Base-by-base conservation (phyloP, 2,113 vertebrate genomes). In the Ploceus nigricollis region DNA sequence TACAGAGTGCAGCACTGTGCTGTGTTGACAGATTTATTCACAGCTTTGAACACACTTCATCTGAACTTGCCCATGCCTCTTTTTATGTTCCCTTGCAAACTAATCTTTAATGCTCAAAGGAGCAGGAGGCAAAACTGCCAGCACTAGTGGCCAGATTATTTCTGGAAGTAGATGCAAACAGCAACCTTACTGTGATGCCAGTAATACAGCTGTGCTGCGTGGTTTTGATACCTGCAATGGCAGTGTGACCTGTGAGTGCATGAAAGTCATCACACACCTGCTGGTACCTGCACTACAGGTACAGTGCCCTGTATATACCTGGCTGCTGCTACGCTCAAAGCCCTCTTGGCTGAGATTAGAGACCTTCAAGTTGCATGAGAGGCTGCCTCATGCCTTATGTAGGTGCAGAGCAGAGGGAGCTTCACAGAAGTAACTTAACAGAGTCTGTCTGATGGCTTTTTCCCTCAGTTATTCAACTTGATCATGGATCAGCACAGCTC, bases 1-100 rank as follows among this genome's bases (percentile, higher is more conserved):
- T 72, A 30, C 44, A 42, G 78, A 93, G 85, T 44, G 47, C 80
- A 70, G 42, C 39, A 28, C 65, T 56, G 40, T 64, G 28, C 39
- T 54, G 31, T 56, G 31, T 60, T 93, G 92, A 68, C 70, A 91
- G 92, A 85, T 97, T 91, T 94, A 90, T 87, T 88, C 85, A 69
- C 63, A 85, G 37, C 53, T 97, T 91, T 79, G 60, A 94, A 87
- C 44, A 93, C 78, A 28, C 58, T 89, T 94, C 57, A 91, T 85
- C 82, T 82, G 37, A 94, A 93, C 73, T 82, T 85, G 65, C 56
- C 79, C 61, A 39, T 79, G n/a, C 78, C 31, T 87, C 61, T 89
- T 71, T 91, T 93, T 93, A 91, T 69, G 53, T 69, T 85, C 24
- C 37, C 35, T 61, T 85, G 70, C 61, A 93, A 97, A 91, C 61